These are phyloP conservation scores for Gadus macrocephalus DNA, from an alignment of 2,113 vertebrate species.

Conservation along the genomic window DNA sequence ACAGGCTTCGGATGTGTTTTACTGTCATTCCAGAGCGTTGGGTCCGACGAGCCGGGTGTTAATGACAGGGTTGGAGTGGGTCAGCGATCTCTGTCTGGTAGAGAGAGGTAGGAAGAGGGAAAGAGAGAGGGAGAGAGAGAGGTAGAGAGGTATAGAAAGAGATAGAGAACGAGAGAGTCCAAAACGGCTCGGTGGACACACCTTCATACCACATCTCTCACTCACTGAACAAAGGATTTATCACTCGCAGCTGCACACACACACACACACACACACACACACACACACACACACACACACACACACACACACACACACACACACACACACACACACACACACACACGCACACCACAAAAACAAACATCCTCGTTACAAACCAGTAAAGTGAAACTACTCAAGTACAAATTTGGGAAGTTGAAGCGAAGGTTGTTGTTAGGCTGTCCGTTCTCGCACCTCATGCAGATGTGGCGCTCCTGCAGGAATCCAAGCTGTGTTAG, in stretches of 20 bases:
- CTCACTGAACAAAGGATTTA: neutral
- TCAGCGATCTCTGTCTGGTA: neutral
- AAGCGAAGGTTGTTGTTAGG: no score
- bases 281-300: no score
- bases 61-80: neutral
- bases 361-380: no score
- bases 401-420: no score
- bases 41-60: neutral
- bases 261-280: neutral
- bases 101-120: neutral
- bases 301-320: no score
- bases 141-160: no score
- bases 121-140: neutral
- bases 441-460: no score
- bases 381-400: no score
- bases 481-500: no score
- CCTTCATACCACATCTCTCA: neutral
- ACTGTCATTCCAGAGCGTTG: no score
- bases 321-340: neutral
- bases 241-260: constrained; percentile 2
- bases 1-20: neutral
- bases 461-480: no score
- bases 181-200: neutral
- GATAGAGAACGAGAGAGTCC: neutral
- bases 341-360: no score